Evolutionary conservation across 2,888 invertebrate species (phyloP).

Genomic region (Cabera pusaria): DNA sequence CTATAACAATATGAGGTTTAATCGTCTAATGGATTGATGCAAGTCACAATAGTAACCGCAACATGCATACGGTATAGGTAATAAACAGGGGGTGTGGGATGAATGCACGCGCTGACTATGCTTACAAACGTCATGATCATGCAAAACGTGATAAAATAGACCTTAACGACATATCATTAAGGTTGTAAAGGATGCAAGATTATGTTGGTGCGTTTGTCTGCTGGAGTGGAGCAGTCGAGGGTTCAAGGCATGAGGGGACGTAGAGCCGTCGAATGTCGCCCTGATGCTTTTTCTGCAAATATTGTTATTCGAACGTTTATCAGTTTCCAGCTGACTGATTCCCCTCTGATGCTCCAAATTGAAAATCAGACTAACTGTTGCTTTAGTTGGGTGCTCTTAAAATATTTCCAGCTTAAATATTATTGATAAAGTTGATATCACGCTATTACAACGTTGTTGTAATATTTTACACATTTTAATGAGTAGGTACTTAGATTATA

Average conservation of each 20-base stretch:
- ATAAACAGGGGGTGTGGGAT: constrained; percentile 74
- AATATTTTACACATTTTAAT: too few species aligned
- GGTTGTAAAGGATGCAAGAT: constrained; percentile 33
- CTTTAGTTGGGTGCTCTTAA: too few species aligned
- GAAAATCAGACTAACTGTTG: too few species aligned
- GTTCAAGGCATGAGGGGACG: constrained; percentile 68
- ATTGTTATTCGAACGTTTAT: constrained; percentile 59
- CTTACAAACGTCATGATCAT: constrained; percentile 34
- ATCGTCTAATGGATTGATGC: constrained; percentile 75
- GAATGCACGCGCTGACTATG: constrained; percentile 66
- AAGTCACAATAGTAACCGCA: constrained; percentile 71
- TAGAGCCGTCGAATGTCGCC: constrained; percentile 50
- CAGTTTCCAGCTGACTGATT: constrained; percentile 53
- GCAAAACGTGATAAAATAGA: constrained; percentile 39
- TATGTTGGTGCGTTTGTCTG: constrained; percentile 54
- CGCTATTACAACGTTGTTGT: too few species aligned
- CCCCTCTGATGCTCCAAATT: constrained; percentile 19
- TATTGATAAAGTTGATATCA: too few species aligned
- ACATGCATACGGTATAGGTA: constrained; percentile 75
- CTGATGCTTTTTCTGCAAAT: constrained; percentile 58
- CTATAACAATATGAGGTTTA: constrained; percentile 67
- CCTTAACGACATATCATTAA: constrained; percentile 47
- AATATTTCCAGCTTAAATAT: too few species aligned
- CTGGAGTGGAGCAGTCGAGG: constrained; percentile 64
- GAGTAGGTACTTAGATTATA: too few species aligned